phyloP scores from a whole-genome alignment of 2,888 invertebrate genomes.

The Morpho achilles region DNA sequence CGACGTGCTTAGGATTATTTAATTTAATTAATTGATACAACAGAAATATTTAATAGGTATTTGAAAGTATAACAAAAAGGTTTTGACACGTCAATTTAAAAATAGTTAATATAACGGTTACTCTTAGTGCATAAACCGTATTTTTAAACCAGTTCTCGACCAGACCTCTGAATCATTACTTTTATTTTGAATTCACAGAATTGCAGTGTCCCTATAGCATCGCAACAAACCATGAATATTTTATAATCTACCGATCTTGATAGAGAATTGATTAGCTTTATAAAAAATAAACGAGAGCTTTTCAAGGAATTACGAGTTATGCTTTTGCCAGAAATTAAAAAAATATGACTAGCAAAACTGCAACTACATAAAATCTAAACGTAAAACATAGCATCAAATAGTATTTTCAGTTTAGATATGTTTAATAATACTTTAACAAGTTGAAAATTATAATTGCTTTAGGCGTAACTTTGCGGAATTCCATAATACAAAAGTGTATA shows the following conservation, averaged over 20 bases:
- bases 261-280: conserved; percentile 18
- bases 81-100: conserved; percentile 1
- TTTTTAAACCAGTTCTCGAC: conserved; percentile 19
- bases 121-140: conserved; percentile 15
- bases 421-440: too few relatives aligned
- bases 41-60: too few relatives aligned
- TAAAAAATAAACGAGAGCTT: conserved; percentile 14
- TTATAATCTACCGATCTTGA: conserved; percentile 16
- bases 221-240: conserved; percentile 14
- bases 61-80: too few relatives aligned
- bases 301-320: conserved; percentile 3
- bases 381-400: too few relatives aligned
- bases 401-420: too few relatives aligned
- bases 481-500: too few relatives aligned
- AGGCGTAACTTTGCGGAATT: too few relatives aligned
- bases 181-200: conserved; percentile 22
- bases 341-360: not conserved
- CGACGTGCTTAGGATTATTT: too few relatives aligned
- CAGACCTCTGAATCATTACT: conserved; percentile 11
- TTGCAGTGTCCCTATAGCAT: conserved; percentile 15
- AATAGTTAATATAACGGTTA: conserved; percentile 10
- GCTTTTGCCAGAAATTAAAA: conserved; percentile 2
- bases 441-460: too few relatives aligned
- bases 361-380: not conserved
- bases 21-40: too few relatives aligned